These are phyloP conservation scores for Notiomystis cincta DNA, from an alignment of 2,113 vertebrate genomes.

Conservation along the genomic window DNA sequence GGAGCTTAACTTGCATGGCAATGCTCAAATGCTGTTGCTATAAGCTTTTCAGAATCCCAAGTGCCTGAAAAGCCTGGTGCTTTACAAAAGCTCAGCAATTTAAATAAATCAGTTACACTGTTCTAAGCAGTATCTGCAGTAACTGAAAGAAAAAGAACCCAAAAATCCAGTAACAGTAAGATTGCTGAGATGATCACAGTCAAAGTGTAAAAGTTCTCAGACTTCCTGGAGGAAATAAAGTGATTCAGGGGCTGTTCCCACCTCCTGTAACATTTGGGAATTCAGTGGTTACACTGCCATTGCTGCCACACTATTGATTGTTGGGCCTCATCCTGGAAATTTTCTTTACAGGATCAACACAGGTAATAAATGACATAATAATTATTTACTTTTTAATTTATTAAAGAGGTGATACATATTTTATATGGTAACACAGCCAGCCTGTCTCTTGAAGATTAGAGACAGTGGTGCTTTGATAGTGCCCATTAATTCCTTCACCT, in stretches of 20 bases:
- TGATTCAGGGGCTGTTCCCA: too few species aligned
- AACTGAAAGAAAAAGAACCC: background rate
- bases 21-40: background rate
- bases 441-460: background rate
- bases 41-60: background rate
- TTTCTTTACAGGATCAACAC: background rate
- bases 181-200: background rate
- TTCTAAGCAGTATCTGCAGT: background rate
- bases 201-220: background rate
- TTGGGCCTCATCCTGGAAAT: background rate
- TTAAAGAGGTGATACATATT: background rate
- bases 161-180: background rate
- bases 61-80: background rate
- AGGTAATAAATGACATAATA: background rate
- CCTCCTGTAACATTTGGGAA: background rate
- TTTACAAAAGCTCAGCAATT: background rate
- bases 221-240: background rate
- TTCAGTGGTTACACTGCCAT: rapidly evolving
- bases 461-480: background rate
- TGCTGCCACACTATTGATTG: background rate
- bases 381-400: background rate
- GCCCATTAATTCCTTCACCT: background rate
- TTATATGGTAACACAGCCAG: background rate
- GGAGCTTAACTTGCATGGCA: background rate
- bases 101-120: background rate